Conservation (phyloP, 2,888 invertebrate genomes). For the Disparrhopalites patrizii region DNA sequence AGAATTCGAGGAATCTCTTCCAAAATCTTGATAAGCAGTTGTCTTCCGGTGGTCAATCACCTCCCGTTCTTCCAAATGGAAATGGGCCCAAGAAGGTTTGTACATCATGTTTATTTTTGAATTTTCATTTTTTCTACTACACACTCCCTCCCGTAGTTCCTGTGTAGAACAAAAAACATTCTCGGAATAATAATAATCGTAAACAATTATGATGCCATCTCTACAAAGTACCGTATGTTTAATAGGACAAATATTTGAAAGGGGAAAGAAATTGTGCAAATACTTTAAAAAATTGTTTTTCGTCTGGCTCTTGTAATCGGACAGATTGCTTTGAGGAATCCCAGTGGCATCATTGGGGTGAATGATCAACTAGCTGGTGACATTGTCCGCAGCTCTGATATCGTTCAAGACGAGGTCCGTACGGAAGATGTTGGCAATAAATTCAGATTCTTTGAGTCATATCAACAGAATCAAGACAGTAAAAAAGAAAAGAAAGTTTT, state of each 20-base stretch:
- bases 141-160: too few relatives aligned
- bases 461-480: conserved; percentile 60
- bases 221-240: too few relatives aligned
- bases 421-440: conserved; percentile 78
- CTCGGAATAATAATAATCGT: too few relatives aligned
- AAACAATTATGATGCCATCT: too few relatives aligned
- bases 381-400: conserved; percentile 69
- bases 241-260: too few relatives aligned
- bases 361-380: conserved; percentile 50
- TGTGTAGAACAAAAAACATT: too few relatives aligned
- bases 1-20: conserved; percentile 36
- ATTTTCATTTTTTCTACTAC: too few relatives aligned
- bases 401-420: conserved; percentile 69
- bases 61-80: background rate
- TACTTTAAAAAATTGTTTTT: too few relatives aligned
- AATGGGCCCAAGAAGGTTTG: conserved; percentile 24
- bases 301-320: too few relatives aligned
- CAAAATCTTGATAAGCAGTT: conserved; percentile 39
- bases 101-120: background rate
- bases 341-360: conserved; percentile 24
- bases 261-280: too few relatives aligned
- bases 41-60: background rate
- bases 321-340: conserved; percentile 24
- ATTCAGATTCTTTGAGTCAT: conserved; percentile 86
- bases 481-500: conserved; percentile 62